Conservation (phyloP, 2,113 vertebrate genomes). For the Xenopus tropicalis region UCB_Xtro_10.0 CM004446.2:14979001-14979500, state of each 20-base stretch:
- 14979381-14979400: slow-evolving; percentile 62
- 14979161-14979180: slow-evolving; percentile 64
- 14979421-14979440: slow-evolving; percentile 53
- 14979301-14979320: slow-evolving; percentile 60
- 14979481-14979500: slow-evolving; percentile 54
- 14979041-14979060: slow-evolving; percentile 57
- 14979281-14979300: slow-evolving; percentile 42
- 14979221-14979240: slow-evolving; percentile 60
- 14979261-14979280: slow-evolving; percentile 50
- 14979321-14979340: slow-evolving; percentile 59
- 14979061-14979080: slow-evolving; percentile 64
- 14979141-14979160: slow-evolving; percentile 65
- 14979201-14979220: slow-evolving; percentile 59
- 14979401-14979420: slow-evolving; percentile 60
- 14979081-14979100: slow-evolving; percentile 55
- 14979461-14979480: slow-evolving; percentile 61
- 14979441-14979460: slow-evolving; percentile 52
- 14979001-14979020: slow-evolving; percentile 56
- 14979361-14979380: slow-evolving; percentile 62
- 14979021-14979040: slow-evolving; percentile 57
- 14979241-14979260: slow-evolving; percentile 58
- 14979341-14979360: slow-evolving; percentile 55
- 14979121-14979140: slow-evolving; percentile 56
- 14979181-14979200: slow-evolving; percentile 61
- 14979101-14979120: slow-evolving; percentile 50